Conservation (phyloP, 2,888 invertebrate genomes). For the Euclidia mi region DNA sequence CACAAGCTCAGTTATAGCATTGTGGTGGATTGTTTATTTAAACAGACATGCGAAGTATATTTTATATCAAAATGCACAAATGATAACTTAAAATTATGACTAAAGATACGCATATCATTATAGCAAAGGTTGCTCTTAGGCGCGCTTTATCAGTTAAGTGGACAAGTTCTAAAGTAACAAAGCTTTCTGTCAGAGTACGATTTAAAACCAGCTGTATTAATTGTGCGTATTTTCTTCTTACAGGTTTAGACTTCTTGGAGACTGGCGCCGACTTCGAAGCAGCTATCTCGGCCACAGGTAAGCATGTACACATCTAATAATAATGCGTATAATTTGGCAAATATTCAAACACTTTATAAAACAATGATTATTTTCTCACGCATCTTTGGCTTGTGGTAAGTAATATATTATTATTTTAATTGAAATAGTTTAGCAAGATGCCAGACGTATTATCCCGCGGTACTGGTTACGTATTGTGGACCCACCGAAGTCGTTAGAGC, state of each 20-base stretch:
- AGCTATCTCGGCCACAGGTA: conserved; percentile 93
- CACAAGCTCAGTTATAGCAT: conserved; percentile 12
- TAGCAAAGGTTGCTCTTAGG: conserved; percentile 50
- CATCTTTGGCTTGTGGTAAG: neutral
- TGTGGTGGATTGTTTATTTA: conserved; percentile 6
- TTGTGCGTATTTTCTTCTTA: conserved; percentile 60
- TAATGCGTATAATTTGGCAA: conserved; percentile 6
- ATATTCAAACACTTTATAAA: neutral
- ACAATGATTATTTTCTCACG: conserved; percentile 1
- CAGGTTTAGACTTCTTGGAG: conserved; percentile 93
- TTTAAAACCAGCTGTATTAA: neutral
- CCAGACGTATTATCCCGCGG: neutral
- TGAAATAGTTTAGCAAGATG: neutral
- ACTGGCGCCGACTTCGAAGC: conserved; percentile 94
- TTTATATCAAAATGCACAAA: conserved; percentile 28
- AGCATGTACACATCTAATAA: conserved; percentile 50
- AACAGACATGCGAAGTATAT: neutral
- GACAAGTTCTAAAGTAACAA: neutral
- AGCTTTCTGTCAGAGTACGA: neutral
- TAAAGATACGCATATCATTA: conserved; percentile 39
- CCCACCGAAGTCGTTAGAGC: neutral
- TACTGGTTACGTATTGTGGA: neutral
- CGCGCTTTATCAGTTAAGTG: conserved; percentile 67
- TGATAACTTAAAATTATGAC: conserved; percentile 38
- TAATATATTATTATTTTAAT: conserved; percentile 2